Conservation (phyloP, 2,797 vertebrate species). For the Aratinga solstitialis region DNA sequence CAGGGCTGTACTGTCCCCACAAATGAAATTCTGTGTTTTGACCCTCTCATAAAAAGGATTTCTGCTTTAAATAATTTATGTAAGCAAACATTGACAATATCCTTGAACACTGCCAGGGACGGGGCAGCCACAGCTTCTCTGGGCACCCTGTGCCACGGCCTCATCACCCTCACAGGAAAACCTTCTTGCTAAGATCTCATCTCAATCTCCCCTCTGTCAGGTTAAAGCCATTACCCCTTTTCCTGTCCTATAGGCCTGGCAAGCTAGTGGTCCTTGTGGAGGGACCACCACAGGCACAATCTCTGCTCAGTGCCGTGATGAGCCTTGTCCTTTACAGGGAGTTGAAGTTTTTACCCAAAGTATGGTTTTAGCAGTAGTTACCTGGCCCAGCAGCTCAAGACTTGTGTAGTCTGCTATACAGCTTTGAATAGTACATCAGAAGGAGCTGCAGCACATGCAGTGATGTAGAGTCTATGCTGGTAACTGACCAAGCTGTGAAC, state of each 20-base stretch:
- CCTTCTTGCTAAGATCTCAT: background rate
- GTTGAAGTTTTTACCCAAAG: background rate
- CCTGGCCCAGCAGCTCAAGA: background rate
- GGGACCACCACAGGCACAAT: background rate
- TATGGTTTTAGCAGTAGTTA: accelerated
- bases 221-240: background rate
- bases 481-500: background rate
- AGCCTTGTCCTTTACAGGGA: background rate
- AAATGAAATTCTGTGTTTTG: background rate
- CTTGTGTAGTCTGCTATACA: background rate
- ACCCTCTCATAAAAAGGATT: background rate
- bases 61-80: background rate
- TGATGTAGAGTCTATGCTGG: background rate
- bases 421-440: accelerated
- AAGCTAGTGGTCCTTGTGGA: background rate
- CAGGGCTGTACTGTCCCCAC: background rate
- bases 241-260: background rate
- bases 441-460: too few relatives aligned
- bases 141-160: background rate
- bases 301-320: background rate
- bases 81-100: background rate
- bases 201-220: background rate
- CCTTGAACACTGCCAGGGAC: background rate
- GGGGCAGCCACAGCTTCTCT: background rate
- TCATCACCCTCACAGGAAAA: background rate